phyloP scores from a whole-genome alignment of 2,797 vertebrate genomes.

The Syndactyla subalaris region DNA sequence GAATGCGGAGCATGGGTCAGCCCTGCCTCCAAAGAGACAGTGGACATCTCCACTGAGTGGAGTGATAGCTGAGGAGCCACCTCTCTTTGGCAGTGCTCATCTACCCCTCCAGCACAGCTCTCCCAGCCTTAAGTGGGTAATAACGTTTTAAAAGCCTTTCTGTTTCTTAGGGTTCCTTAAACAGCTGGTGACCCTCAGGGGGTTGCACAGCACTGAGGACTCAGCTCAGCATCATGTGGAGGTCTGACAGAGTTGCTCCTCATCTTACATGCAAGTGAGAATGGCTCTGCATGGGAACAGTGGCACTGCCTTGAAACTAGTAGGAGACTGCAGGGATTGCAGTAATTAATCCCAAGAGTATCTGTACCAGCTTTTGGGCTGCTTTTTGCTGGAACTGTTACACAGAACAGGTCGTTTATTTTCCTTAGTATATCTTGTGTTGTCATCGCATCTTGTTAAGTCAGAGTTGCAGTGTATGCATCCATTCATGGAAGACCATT shows the following conservation, averaged over 20 bases:
- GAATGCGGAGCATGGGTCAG: neutral
- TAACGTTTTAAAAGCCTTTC: neutral
- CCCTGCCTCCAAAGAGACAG: neutral
- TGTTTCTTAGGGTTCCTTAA: neutral
- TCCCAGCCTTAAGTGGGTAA: neutral
- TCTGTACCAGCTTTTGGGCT: neutral
- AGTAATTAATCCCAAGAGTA: neutral
- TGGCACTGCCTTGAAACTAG: neutral
- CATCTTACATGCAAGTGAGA: rapidly evolving
- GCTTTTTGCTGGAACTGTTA: neutral
- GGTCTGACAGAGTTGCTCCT: neutral
- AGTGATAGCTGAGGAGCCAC: neutral
- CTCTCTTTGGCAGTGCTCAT: neutral
- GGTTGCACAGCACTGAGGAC: neutral
- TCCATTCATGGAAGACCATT: neutral
- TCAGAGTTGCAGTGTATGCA: neutral
- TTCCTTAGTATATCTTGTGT: neutral
- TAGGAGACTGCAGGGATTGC: neutral
- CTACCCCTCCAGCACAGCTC: rapidly evolving
- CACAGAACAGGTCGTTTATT: neutral
- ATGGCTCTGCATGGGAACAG: neutral
- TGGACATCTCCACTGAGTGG: neutral
- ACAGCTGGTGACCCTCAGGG: neutral
- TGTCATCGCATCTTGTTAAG: neutral
- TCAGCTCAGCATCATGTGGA: rapidly evolving